phyloP scores from a whole-genome alignment of 2,113 vertebrate genomes.

The Chrysemys picta region DNA sequence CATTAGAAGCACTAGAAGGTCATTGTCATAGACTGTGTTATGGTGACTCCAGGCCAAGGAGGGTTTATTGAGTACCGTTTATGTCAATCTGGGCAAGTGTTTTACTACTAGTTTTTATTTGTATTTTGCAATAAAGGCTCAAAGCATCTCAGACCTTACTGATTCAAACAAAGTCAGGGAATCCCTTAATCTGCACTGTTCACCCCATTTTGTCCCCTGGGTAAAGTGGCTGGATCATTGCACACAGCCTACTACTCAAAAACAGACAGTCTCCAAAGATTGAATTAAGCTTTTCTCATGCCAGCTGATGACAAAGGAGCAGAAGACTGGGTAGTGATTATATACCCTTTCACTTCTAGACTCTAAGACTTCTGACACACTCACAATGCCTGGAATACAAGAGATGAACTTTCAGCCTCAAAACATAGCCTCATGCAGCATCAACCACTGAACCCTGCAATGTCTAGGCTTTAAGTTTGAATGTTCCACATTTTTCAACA shows the following conservation, averaged over 20 bases:
- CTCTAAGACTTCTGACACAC: neutral
- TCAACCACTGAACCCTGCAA: neutral
- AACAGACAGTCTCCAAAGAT: neutral
- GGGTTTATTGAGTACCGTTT: no score
- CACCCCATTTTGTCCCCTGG: rapidly evolving
- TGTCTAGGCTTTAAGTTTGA: neutral
- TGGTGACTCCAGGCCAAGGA: neutral
- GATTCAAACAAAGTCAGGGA: neutral
- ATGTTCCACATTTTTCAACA: neutral
- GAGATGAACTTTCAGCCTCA: neutral
- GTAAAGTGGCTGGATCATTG: neutral
- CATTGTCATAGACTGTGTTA: neutral
- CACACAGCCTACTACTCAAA: neutral
- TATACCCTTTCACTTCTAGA: neutral
- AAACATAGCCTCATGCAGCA: neutral
- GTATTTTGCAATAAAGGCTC: neutral
- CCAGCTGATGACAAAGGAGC: neutral
- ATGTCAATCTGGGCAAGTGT: neutral
- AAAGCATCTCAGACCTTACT: neutral
- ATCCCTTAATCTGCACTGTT: neutral
- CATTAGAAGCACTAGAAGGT: neutral
- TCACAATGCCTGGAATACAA: rapidly evolving
- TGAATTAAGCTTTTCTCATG: neutral
- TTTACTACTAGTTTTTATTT: neutral
- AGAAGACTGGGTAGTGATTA: neutral